Base-by-base conservation (phyloP, 2,113 vertebrate genomes). In the Hemiprocne comata region DNA sequence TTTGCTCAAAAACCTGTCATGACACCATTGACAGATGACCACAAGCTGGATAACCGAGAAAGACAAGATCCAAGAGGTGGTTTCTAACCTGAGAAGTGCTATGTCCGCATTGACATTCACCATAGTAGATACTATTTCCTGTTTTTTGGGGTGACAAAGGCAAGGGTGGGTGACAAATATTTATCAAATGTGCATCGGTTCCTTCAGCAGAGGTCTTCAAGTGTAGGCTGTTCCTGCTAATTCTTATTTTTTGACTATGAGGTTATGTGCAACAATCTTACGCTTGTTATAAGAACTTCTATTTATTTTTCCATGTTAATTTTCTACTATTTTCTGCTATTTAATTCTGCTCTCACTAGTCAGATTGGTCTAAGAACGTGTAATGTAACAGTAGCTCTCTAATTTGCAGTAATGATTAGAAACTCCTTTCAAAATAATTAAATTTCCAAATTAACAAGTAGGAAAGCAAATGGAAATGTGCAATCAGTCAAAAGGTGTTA, bases 331-430 rank as follows among this genome's bases (percentile, higher is more conserved):
- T 92, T 94, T 83, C 89, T 95, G 74, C 70, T 82, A n/a, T 87
- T 78, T 91, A 88, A 73, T 94, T 93, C 74, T 87, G 20, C 55
- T 88, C 34, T 61, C 87, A 18, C 57, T 81, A 62, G 42, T 92
- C 67, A 96, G 77, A 66, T 83, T 79, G 57, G 50, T 71, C 73
- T 87, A 95, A 97, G 74, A 92, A 87, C 54, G 67, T 53, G 89
- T 91, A 92, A 95, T 86, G 89, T 88, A 93, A 89, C 70, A 76
- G 81, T 76, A 94, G 84, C 76, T 95, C 60, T 18, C 95, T 97
- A 95, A 96, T 95, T 91, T 94, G 80, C 71, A 65, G 69, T 85
- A 90, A 96, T 94, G 72, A 96, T 93, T 87, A 86, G 80, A 95
- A 94, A 86, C 24, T 53, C 71, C 71, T 64, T 58, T 78, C 83